Base-by-base conservation (phyloP, 1,140 invertebrate genomes). In the Megalonaias nervosa region DNA sequence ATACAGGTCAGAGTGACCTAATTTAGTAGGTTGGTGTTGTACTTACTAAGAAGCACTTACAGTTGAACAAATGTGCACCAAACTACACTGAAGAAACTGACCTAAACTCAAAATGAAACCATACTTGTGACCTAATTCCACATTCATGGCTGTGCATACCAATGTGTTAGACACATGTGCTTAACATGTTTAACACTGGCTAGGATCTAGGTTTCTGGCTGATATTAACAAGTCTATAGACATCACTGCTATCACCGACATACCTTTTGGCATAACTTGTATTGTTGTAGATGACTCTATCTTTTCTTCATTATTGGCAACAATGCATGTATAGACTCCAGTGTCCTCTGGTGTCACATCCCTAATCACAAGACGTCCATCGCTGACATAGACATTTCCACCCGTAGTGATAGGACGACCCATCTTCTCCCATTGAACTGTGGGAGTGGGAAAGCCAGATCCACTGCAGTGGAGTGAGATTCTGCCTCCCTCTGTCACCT, bases 271-370 rank as follows among this genome's bases (percentile, higher is more conserved):
- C 16, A 78, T 67, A 60, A 78, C 76, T 73, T 78, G 76, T 78
- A 78, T 71, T 59, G 76, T 73, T 38, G 76, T 73, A 15, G 76
- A 72, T 38, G 71, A 69, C 62, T 78, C 76, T n/a, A 78, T 78
- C 60, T 78, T 78, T 56, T 78, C 76, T 17, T 78, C 76, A 17
- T 58, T 76, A 62, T 71, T 78, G 12, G 77, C 75, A 5, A 85
- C 79, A 17, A 78, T 78, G 72, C 85, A 86, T 14, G 82, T 75
- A 67, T 86, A 86, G 31, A 82, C 66, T n/a, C 85, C 85, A 11
- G 82, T 76, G 59, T 86, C 81, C 48, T 84, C 80, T 19, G 81
- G 75, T 26, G 75, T 75, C 11, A 81, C 82, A 62, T 77, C 66
- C 16, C 71, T 38, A 26, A 86, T 79, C 57, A 77, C 75, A 65